Conservation (phyloP, 2,797 vertebrate species). For the Antennarius maculatus region DNA sequence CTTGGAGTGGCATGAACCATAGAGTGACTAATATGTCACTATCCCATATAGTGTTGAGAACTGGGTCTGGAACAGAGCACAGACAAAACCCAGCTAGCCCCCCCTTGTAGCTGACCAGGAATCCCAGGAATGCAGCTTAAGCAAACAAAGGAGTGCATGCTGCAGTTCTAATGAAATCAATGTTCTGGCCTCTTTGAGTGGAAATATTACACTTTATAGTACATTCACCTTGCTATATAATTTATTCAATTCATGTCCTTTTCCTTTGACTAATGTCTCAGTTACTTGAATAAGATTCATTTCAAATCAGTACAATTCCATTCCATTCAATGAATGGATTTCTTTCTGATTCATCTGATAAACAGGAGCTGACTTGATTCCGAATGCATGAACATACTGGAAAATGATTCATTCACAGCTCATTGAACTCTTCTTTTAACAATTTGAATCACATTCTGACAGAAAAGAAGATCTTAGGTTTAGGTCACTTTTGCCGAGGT, state of each 20-base stretch:
- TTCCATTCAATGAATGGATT: not conserved
- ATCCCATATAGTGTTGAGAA: slow-evolving; percentile 19
- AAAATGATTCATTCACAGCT: too few species aligned
- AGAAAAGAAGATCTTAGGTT: not conserved
- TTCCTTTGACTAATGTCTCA: not conserved
- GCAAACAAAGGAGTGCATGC: slow-evolving; percentile 80
- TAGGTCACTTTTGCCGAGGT: too few species aligned
- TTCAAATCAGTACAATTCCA: not conserved
- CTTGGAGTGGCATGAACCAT: not conserved
- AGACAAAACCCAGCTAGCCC: slow-evolving; percentile 63
- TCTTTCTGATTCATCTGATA: not conserved
- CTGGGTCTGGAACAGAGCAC: slow-evolving; percentile 50
- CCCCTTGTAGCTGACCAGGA: slow-evolving; percentile 69
- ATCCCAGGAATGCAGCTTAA: slow-evolving; percentile 83
- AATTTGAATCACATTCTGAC: not conserved
- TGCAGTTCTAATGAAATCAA: slow-evolving; percentile 77
- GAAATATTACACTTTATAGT: slow-evolving; percentile 38
- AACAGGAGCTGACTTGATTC: too few species aligned
- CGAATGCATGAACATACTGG: too few species aligned
- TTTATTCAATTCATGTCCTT: not conserved
- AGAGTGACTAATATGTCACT: slow-evolving; percentile 6
- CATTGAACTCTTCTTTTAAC: not conserved
- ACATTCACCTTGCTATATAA: slow-evolving; percentile 9
- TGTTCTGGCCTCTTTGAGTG: slow-evolving; percentile 57
- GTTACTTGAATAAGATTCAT: not conserved